These are phyloP conservation scores for Stomatorhinus walkeri DNA, from an alignment of 2,797 vertebrate species.

Conservation along the genomic window DNA sequence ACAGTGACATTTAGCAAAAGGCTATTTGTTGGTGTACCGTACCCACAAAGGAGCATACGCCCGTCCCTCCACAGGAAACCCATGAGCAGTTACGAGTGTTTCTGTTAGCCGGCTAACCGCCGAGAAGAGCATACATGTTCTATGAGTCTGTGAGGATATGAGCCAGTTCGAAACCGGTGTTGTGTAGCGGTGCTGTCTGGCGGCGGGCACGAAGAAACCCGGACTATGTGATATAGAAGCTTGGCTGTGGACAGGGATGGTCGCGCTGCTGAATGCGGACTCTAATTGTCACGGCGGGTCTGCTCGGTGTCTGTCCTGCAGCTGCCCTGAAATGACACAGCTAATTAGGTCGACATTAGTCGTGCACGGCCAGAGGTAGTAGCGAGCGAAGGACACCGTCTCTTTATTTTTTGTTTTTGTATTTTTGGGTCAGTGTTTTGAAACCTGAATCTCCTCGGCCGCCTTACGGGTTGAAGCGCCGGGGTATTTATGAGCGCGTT, in stretches of 20 bases:
- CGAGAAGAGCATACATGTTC: background rate
- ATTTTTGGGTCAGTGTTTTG: background rate
- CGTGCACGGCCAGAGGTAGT: background rate
- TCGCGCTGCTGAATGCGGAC: background rate
- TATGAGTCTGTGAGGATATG: background rate
- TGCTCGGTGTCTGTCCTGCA: background rate
- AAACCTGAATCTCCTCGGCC: background rate
- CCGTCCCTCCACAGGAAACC: background rate
- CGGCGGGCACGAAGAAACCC: background rate
- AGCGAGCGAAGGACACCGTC: background rate
- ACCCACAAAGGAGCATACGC: conserved; percentile 12
- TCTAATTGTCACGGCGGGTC: background rate
- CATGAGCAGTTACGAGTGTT: background rate
- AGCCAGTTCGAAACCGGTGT: background rate
- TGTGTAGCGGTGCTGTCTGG: background rate
- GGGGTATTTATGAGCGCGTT: background rate
- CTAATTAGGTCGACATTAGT: background rate
- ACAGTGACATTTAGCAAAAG: background rate
- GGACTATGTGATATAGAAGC: background rate
- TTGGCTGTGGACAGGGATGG: background rate
- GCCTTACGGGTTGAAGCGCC: background rate
- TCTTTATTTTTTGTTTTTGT: background rate
- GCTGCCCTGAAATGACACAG: background rate
- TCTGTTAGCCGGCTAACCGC: background rate
- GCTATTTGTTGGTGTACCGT: background rate